These are phyloP conservation scores for Enteromius paludinosus DNA, from an alignment of 2,797 vertebrate genomes.

Conservation along the genomic window DNA sequence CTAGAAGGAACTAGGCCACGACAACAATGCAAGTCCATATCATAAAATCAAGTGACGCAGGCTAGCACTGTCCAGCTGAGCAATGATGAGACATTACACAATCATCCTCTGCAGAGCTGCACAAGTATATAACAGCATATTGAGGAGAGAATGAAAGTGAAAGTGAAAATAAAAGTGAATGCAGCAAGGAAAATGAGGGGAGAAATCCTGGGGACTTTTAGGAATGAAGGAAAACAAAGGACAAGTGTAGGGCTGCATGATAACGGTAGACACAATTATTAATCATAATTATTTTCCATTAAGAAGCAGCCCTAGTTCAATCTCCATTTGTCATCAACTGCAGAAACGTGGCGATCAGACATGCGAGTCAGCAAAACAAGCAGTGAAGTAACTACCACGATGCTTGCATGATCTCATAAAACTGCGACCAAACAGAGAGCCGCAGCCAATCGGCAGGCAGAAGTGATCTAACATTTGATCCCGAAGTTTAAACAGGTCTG, in stretches of 20 bases:
- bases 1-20: background rate
- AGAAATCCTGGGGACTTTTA: background rate
- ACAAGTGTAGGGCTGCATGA: constrained; percentile 2
- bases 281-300: background rate
- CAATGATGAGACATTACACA: background rate
- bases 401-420: constrained; percentile 34
- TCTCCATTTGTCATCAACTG: background rate
- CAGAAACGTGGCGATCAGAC: background rate
- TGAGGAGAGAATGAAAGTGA: constrained; percentile 25
- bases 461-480: constrained; percentile 28
- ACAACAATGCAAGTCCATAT: background rate
- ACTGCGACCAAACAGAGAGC: constrained; percentile 9
- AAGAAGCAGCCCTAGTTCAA: background rate
- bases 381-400: background rate
- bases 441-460: constrained; percentile 27
- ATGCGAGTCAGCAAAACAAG: constrained; percentile 24
- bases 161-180: constrained; percentile 29
- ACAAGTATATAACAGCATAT: background rate
- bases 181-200: background rate
- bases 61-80: background rate
- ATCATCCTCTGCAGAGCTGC: background rate
- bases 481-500: background rate
- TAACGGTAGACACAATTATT: background rate
- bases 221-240: background rate
- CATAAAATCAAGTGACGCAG: background rate